Conservation (phyloP, 2,113 vertebrate species). For the Brachypteracias leptosomus region DNA sequence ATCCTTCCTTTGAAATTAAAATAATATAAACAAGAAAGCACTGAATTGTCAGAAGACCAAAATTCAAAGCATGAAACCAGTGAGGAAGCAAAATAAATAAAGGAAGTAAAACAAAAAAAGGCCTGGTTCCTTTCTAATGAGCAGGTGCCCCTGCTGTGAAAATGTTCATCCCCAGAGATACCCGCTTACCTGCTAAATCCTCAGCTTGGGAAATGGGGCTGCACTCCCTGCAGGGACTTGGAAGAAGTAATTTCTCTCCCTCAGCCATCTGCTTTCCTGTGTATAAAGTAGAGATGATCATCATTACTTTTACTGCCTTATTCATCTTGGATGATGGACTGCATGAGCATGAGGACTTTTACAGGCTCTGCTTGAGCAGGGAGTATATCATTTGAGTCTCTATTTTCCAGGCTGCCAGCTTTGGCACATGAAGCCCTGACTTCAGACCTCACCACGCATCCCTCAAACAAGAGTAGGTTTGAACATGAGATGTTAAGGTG, state of each 20-base stretch:
- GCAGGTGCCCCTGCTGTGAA: background rate
- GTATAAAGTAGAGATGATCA: background rate
- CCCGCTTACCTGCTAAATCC: background rate
- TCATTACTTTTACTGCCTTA: background rate
- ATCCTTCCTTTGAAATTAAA: background rate
- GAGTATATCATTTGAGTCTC: background rate
- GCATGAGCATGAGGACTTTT: background rate
- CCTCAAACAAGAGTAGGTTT: background rate
- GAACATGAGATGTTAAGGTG: background rate
- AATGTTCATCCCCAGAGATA: background rate
- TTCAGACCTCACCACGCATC: rapidly evolving
- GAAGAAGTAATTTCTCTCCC: background rate
- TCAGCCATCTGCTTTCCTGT: background rate
- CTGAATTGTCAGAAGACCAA: background rate
- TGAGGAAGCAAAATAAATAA: background rate
- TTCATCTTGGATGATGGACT: background rate
- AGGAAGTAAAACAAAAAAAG: background rate
- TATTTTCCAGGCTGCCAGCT: background rate
- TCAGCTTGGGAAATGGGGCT: background rate
- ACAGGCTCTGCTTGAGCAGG: background rate
- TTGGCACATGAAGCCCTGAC: rapidly evolving
- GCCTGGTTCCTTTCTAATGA: background rate
- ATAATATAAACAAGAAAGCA: background rate
- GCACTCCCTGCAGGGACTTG: background rate
- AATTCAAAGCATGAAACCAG: background rate